Percentiles rank a stretch among this genome's conserved stretches.
phyloP scores from a whole-genome alignment of 2,113 vertebrate species.

The Accipiter virgatus region DNA sequence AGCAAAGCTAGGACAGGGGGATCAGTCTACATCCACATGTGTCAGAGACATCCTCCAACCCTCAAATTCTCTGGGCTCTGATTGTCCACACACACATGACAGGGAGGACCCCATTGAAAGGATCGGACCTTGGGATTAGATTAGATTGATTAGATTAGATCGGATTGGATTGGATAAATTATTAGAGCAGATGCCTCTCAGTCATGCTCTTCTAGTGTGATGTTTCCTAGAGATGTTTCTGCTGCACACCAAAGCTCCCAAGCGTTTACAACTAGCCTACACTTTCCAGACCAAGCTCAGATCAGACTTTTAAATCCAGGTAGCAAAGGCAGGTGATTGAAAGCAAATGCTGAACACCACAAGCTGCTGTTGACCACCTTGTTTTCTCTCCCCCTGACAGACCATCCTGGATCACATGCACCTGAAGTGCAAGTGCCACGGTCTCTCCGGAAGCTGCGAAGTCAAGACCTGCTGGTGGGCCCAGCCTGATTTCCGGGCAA shows the following conservation, averaged over 20 bases:
- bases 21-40: neutral
- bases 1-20: neutral
- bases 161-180: neutral
- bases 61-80: neutral
- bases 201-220: fast-evolving
- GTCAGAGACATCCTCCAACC: neutral
- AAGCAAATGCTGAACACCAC: fast-evolving
- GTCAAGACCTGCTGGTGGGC: conserved; percentile 99
- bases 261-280: neutral
- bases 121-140: neutral
- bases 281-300: neutral
- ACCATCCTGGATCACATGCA: conserved; percentile 99
- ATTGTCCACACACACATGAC: neutral
- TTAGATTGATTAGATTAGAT: neutral
- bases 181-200: neutral
- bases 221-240: neutral
- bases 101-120: neutral
- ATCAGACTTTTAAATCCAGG: neutral
- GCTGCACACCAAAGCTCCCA: neutral
- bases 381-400: conserved; percentile 64
- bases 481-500: conserved; percentile 92
- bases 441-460: conserved; percentile 95
- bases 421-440: conserved; percentile 96
- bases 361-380: neutral
- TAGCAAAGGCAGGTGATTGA: fast-evolving